Percentiles rank a stretch among this genome's conserved stretches.
Conservation (phyloP, 2,113 vertebrate genomes). For the Terrapene triunguis region DNA sequence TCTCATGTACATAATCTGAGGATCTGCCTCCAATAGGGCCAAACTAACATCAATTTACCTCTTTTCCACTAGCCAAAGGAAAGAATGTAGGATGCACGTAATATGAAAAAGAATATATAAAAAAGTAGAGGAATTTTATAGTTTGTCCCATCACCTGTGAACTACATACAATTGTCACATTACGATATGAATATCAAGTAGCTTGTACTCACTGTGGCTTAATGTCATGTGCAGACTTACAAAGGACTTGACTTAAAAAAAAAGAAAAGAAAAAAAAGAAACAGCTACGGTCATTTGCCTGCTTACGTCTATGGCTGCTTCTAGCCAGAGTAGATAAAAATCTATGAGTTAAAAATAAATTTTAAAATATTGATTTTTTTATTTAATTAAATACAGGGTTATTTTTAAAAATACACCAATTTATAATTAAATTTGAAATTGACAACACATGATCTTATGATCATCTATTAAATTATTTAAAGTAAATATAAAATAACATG, state of each 20-base stretch:
- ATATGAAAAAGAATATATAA: neutral
- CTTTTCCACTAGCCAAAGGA: neutral
- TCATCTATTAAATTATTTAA: neutral
- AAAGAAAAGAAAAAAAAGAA: too few relatives aligned
- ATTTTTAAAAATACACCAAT: neutral
- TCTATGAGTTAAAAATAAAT: neutral
- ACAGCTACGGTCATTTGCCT: neutral
- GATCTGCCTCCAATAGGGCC: neutral
- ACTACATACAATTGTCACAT: neutral
- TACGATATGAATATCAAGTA: neutral
- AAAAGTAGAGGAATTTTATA: neutral
- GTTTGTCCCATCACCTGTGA: neutral
- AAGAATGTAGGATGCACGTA: neutral
- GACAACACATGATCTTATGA: neutral
- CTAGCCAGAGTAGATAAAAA: neutral
- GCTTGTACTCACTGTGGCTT: neutral
- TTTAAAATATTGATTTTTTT: neutral
- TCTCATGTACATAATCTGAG: neutral
- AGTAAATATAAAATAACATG: neutral
- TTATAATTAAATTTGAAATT: neutral
- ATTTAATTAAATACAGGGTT: neutral
- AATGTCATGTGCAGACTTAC: neutral
- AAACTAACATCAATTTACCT: neutral
- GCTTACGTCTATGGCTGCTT: neutral
- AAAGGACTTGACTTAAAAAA: constrained; percentile 7